Evolutionary conservation across 2,888 invertebrate genomes (phyloP).

Genomic region (Papilio gigon): DNA sequence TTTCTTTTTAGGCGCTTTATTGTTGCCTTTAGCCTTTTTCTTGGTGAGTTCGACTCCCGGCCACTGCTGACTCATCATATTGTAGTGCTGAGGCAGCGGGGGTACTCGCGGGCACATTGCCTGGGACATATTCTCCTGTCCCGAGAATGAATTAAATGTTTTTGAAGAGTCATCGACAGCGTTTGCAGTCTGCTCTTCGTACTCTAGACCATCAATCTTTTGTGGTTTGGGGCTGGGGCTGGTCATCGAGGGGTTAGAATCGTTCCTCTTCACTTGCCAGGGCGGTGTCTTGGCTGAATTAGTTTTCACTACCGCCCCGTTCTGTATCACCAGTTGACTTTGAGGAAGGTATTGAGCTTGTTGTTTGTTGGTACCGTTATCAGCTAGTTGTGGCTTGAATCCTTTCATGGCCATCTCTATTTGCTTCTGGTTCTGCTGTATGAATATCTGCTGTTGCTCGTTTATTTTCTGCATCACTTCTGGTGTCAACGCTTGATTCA

Average conservation of each 20-base stretch:
- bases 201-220: constrained; percentile 67
- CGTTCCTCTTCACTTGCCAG: constrained; percentile 81
- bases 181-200: constrained; percentile 66
- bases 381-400: constrained; percentile 67
- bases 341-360: constrained; percentile 66
- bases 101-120: constrained; percentile 87
- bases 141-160: constrained; percentile 63
- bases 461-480: constrained; percentile 82
- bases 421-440: constrained; percentile 80
- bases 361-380: constrained; percentile 63
- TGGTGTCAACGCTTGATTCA: constrained; percentile 76
- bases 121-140: constrained; percentile 69
- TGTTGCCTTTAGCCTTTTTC: constrained; percentile 83
- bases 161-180: constrained; percentile 68
- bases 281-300: constrained; percentile 82
- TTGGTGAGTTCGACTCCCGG: constrained; percentile 66
- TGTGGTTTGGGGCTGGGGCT: constrained; percentile 68
- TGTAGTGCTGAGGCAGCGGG: constrained; percentile 86
- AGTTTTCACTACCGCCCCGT: constrained; percentile 77
- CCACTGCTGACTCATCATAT: constrained; percentile 77
- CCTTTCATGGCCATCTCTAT: constrained; percentile 81
- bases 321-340: constrained; percentile 75
- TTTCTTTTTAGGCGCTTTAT: constrained; percentile 80
- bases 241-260: constrained; percentile 56
- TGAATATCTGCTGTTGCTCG: constrained; percentile 82